Conservation (phyloP, 2,113 vertebrate genomes). For the Bettongia penicillata region DNA sequence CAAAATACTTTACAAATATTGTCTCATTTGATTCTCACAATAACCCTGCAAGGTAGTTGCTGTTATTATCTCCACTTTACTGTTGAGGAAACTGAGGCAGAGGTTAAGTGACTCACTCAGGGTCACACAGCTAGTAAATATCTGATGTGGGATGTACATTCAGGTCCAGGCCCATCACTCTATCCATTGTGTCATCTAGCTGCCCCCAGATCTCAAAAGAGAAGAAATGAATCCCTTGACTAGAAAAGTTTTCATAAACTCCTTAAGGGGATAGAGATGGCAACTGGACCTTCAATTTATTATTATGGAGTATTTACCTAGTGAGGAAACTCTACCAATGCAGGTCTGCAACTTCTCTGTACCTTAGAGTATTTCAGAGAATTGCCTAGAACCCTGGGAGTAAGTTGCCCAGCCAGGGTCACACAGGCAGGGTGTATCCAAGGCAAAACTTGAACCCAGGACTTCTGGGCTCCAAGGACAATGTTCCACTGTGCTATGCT, state of each 20-base stretch:
- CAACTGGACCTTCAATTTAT: background rate
- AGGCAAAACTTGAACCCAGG: background rate
- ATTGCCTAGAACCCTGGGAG: background rate
- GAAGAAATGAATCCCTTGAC: background rate
- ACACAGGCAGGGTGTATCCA: background rate
- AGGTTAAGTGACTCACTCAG: background rate
- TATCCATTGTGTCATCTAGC: background rate
- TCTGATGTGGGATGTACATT: background rate
- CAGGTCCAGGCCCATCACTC: background rate
- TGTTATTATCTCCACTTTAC: background rate
- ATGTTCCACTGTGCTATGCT: background rate
- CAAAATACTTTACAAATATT: background rate
- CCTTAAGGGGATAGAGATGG: background rate
- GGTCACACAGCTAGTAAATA: background rate
- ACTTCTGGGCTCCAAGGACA: background rate
- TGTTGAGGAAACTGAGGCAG: background rate
- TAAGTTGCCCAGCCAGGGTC: background rate
- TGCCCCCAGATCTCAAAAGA: background rate
- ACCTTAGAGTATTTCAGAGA: background rate
- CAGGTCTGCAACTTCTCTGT: background rate
- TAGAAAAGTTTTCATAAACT: background rate
- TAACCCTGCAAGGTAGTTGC: background rate
- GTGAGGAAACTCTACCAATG: background rate
- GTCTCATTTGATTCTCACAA: background rate
- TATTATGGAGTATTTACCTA: background rate